Evolutionary conservation across 2,113 vertebrate genomes (phyloP), one percentile per base, ranked within the genome.

Genomic region (Grammomys surdaster): DNA sequence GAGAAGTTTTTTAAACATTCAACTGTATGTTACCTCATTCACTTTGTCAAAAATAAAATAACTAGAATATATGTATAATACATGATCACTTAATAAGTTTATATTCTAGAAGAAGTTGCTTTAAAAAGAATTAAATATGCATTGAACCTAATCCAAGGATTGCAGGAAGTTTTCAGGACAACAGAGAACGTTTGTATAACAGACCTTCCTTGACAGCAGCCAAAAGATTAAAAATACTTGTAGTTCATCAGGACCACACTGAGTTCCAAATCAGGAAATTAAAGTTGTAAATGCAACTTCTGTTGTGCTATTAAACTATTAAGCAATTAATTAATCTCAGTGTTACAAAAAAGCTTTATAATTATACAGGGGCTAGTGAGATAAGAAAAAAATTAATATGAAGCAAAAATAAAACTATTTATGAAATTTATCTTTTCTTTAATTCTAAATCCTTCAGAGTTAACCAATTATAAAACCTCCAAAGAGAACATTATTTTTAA

Each of bases 21-120:
- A 88, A 33, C 11, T 90, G 4, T 28, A 54, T 60, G 22, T 28
- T 81, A n/a, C 24, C 76, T 77, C 70, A 54, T 36, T 97, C 22
- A 90, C 16, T 88, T 75, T 51, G 5, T 90, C n/a, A 88, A 69
- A 94, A 80, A 43, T 51, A 84, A 11, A 80, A 31, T 36, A 85
- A 95, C 54, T 77, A 65, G 4, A 12, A 85, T 84, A 16, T 94
- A 88, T 90, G n/a, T 51, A 51, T 24, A 76, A 72, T 54, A 65
- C 77, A 22, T 88, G 43, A 67, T 82, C 31, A 85, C 20, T 14
- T 85, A 93, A 89, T 88, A 89, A 91, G 22, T 89, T 82, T 33
- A 48, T n/a, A 51, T 92, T 88, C 43, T 89, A 20, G 3, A 76
- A 72, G 31, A 91, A 70, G 1, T 0, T 88, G 43, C 58, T 76